Percentiles rank a stretch among this genome's conserved stretches.
Conservation (phyloP, 2,888 invertebrate genomes). For the Strigamia transsilvanica region DNA sequence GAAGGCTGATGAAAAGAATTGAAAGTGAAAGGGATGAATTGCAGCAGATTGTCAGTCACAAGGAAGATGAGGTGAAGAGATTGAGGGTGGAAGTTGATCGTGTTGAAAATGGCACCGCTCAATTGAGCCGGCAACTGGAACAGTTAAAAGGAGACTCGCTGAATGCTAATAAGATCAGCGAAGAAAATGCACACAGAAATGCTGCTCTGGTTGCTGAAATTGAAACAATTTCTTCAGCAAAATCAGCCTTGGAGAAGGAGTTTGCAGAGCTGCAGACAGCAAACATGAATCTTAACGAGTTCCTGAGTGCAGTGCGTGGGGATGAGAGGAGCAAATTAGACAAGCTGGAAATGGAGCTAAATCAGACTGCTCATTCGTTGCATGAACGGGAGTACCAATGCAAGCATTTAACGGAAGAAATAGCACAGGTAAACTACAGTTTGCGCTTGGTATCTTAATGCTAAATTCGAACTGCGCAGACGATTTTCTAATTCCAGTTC, state of each 20-base stretch:
- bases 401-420: conserved; percentile 84
- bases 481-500: no score
- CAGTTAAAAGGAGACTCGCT: neutral
- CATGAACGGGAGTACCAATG: conserved; percentile 86
- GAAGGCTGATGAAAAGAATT: neutral
- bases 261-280: neutral
- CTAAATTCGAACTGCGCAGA: no score
- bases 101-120: neutral
- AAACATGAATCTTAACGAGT: neutral
- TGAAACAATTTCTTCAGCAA: neutral
- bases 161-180: neutral
- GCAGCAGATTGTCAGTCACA: neutral
- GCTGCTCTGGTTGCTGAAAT: neutral
- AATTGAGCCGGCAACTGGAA: neutral
- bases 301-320: neutral
- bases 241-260: neutral
- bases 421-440: conserved; percentile 73
- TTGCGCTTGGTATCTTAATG: no score
- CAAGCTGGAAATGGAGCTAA: conserved; percentile 72
- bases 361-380: conserved; percentile 82
- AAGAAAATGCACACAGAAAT: neutral
- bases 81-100: no score
- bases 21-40: neutral
- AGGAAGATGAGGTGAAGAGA: no score
- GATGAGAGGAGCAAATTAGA: neutral